phyloP scores from a whole-genome alignment of 2,888 invertebrate genomes.

The Hermaeophaga mercurialis region DNA sequence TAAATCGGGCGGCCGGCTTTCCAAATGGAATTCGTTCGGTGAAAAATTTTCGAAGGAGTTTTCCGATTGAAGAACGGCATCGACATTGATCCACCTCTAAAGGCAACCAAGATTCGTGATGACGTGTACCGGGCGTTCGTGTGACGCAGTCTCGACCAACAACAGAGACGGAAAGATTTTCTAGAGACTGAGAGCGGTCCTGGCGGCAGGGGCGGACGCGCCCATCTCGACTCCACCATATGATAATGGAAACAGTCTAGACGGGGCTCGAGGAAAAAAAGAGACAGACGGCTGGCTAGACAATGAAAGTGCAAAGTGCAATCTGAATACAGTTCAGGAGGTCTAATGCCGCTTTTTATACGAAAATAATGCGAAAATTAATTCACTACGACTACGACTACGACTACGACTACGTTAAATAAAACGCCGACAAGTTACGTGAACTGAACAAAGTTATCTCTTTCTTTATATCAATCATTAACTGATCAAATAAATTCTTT shows the following conservation, averaged over 20 bases:
- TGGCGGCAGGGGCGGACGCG: conserved; percentile 7
- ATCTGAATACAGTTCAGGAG: conserved; percentile 17
- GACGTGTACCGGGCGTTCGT: not conserved
- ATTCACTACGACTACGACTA: too few relatives aligned
- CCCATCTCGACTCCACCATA: conserved; percentile 7
- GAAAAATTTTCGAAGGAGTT: too few relatives aligned
- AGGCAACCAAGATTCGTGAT: not conserved
- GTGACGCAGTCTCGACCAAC: conserved; percentile 8
- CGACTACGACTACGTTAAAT: too few relatives aligned
- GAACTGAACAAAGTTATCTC: too few relatives aligned
- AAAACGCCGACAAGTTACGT: too few relatives aligned
- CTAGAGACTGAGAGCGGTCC: not conserved
- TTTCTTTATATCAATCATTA: too few relatives aligned
- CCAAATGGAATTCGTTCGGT: too few relatives aligned
- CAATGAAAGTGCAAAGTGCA: conserved; percentile 18
- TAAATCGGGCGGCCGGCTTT: too few relatives aligned
- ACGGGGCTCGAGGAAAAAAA: conserved; percentile 10
- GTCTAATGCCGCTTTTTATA: not conserved
- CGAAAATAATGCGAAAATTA: too few relatives aligned
- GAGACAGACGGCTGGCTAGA: conserved; percentile 15
- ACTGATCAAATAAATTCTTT: too few relatives aligned
- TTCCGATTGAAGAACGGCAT: not conserved
- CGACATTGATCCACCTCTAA: conserved; percentile 4
- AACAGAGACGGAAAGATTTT: not conserved
- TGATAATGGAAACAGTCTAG: conserved; percentile 18